Evolutionary conservation across 2,797 vertebrate species (phyloP).

Genomic region (Luscinia luscinia): DNA sequence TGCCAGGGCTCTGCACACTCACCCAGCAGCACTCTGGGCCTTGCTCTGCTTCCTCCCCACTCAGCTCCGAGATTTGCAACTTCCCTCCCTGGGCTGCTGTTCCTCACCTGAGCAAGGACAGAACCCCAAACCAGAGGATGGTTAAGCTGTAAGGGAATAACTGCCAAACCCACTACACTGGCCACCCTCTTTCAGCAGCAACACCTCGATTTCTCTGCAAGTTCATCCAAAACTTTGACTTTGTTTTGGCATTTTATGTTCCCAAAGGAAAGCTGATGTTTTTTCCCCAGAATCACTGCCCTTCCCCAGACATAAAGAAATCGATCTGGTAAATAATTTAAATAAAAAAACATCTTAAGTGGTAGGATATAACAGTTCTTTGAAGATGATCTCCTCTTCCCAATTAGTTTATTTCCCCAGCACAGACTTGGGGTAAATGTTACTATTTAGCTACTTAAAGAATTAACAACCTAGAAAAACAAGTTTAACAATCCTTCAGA

Average conservation of each 20-base stretch:
- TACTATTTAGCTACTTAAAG: neutral
- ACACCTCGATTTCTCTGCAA: neutral
- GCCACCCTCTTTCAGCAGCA: neutral
- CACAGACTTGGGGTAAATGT: neutral
- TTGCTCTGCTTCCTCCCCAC: neutral
- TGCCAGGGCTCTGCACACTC: neutral
- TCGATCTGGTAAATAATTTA: neutral
- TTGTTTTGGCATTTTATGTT: neutral
- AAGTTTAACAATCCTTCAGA: neutral
- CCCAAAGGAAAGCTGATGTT: neutral
- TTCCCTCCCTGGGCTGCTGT: neutral
- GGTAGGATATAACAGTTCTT: neutral
- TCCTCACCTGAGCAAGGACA: neutral
- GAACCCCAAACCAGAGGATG: neutral
- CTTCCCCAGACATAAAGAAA: neutral
- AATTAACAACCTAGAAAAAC: neutral
- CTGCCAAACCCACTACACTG: accelerated
- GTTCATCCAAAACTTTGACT: neutral
- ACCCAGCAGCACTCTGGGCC: neutral
- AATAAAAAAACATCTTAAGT: neutral
- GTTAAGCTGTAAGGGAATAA: neutral
- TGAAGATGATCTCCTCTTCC: neutral
- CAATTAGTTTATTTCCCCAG: neutral
- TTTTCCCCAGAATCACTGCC: neutral
- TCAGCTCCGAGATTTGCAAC: neutral